Conservation (phyloP, 2,113 vertebrate genomes). For the Pollimyrus isidori region DNA sequence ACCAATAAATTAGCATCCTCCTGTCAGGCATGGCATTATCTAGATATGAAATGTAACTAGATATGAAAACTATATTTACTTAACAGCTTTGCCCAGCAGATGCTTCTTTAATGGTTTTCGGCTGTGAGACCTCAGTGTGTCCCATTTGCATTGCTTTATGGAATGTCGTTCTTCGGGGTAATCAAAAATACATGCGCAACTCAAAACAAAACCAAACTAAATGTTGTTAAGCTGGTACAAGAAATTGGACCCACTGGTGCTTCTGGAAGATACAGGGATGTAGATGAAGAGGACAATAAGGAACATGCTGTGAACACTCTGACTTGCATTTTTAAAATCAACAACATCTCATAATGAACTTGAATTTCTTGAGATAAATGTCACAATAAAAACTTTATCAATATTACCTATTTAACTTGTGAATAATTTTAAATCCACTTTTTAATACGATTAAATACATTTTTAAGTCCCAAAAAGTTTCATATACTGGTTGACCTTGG, state of each 20-base stretch:
- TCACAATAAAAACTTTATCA: neutral
- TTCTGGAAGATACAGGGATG: neutral
- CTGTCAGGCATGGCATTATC: neutral
- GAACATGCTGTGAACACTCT: neutral
- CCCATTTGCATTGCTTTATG: neutral
- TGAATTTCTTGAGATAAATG: neutral
- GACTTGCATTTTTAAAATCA: neutral
- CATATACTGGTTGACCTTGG: neutral
- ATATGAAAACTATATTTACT: neutral
- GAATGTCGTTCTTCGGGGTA: neutral
- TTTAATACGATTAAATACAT: neutral
- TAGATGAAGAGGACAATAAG: neutral
- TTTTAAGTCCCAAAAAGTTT: neutral
- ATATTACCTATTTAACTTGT: neutral
- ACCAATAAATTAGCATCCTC: constrained; percentile 1
- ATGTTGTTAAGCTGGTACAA: neutral
- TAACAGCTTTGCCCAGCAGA: neutral
- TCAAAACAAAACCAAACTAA: neutral
- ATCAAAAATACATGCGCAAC: neutral
- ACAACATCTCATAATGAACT: neutral
- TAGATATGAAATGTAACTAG: neutral
- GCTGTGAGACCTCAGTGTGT: neutral
- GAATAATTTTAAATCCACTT: neutral
- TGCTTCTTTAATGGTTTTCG: neutral
- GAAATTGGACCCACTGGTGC: neutral